A percentile compares a stretch with the other conserved stretches of the same genome.
Evolutionary conservation across 2,797 vertebrate genomes (phyloP).

Genomic region (Vipera ursinii): DNA sequence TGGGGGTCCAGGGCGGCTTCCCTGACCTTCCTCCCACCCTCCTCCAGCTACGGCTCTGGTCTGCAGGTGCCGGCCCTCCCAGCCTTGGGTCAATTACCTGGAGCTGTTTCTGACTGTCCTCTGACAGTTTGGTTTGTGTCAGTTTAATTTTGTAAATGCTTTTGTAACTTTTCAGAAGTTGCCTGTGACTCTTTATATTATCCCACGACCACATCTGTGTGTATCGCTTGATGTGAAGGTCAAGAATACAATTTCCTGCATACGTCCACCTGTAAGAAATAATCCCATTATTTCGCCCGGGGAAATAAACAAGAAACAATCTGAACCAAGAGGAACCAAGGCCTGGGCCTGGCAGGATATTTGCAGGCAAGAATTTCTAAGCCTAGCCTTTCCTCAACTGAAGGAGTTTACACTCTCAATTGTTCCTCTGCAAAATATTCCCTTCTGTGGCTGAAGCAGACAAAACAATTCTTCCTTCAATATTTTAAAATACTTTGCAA

Average conservation of each 20-base stretch:
- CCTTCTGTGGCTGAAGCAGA: background rate
- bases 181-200: constrained; percentile 80
- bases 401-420: background rate
- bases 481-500: background rate
- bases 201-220: constrained; percentile 88
- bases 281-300: background rate
- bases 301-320: background rate
- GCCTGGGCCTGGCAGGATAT: background rate
- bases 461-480: background rate
- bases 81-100: constrained; percentile 73
- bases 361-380: background rate
- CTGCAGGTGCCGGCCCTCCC: background rate
- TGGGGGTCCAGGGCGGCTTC: background rate
- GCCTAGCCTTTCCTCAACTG: background rate
- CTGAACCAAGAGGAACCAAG: background rate
- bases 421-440: background rate
- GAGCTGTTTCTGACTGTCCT: constrained; percentile 80
- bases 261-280: constrained; percentile 87
- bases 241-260: constrained; percentile 80
- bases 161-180: constrained; percentile 84
- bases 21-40: background rate
- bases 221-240: constrained; percentile 81
- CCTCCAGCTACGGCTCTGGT: background rate
- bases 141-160: constrained; percentile 81
- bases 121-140: constrained; percentile 77